These are phyloP conservation scores for Karalla daura DNA, from an alignment of 2,797 vertebrate species.

Conservation along the genomic window DNA sequence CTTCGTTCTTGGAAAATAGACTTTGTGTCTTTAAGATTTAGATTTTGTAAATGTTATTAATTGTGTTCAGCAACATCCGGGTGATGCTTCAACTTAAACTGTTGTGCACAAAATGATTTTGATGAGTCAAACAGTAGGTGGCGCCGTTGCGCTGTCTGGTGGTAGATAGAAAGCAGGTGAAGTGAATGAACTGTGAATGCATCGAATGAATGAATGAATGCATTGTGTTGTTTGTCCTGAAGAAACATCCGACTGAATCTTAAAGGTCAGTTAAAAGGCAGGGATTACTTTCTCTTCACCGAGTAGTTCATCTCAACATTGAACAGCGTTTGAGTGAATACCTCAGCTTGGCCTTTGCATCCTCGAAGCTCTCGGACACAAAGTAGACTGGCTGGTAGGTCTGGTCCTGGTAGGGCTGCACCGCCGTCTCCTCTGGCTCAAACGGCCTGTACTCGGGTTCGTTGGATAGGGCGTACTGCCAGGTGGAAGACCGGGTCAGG, in stretches of 20 bases:
- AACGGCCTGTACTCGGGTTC: conserved; percentile 87
- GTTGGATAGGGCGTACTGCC: conserved; percentile 87
- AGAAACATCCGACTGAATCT: background rate
- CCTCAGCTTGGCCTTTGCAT: conserved; percentile 86
- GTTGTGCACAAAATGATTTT: background rate
- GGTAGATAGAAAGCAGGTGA: too few species aligned
- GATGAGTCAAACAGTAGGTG: too few species aligned
- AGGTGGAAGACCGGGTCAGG: too few species aligned
- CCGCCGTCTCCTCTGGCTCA: conserved; percentile 83
- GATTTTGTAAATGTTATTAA: background rate
- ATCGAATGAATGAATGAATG: too few species aligned
- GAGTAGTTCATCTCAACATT: too few species aligned
- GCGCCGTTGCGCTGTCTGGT: too few species aligned
- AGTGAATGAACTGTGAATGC: too few species aligned
- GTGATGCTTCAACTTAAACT: background rate
- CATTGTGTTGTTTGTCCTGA: too few species aligned
- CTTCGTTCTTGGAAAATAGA: too few species aligned
- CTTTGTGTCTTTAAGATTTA: background rate
- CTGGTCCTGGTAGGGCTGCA: conserved; percentile 87
- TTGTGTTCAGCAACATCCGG: background rate
- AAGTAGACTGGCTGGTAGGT: conserved; percentile 89
- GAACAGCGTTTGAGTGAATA: conserved; percentile 53
- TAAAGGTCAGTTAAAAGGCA: background rate
- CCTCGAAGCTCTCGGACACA: conserved; percentile 89
- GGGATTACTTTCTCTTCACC: too few species aligned